Evolutionary conservation across 2,797 vertebrate genomes (phyloP).

Genomic region (Chelon auratus): DNA sequence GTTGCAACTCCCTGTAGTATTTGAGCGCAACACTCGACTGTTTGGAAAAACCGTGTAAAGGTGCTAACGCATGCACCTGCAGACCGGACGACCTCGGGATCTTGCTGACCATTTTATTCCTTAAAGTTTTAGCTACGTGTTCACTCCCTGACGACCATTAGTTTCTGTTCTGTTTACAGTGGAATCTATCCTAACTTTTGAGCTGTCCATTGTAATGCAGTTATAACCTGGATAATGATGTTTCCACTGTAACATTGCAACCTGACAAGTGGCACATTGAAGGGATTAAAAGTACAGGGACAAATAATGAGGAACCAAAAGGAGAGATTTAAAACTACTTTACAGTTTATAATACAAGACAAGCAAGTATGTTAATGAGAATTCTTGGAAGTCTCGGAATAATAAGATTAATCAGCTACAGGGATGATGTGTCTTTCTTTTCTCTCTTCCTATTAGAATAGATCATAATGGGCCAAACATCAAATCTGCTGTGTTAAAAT

Average conservation of each 20-base stretch:
- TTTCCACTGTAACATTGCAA: too few species aligned
- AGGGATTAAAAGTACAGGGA: not conserved
- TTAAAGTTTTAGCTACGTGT: not conserved
- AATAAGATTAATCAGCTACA: not conserved
- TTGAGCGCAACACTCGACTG: conserved; percentile 27
- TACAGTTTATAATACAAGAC: not conserved
- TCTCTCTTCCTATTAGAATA: not conserved
- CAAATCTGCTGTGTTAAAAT: not conserved
- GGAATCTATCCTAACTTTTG: too few species aligned
- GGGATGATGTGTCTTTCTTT: not conserved
- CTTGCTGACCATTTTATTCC: not conserved
- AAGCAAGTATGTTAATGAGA: not conserved
- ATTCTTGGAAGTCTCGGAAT: not conserved
- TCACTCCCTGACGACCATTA: too few species aligned
- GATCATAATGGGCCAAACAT: not conserved
- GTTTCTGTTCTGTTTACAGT: too few species aligned
- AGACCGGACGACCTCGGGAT: conserved; percentile 12
- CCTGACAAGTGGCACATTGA: not conserved
- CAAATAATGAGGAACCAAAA: too few species aligned
- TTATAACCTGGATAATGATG: too few species aligned
- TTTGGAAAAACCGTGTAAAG: conserved; percentile 28
- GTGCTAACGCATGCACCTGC: conserved; percentile 17
- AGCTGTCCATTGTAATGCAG: too few species aligned
- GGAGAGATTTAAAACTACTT: too few species aligned
- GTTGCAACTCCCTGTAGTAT: conserved; percentile 53